Evolutionary conservation across 1,140 invertebrate genomes (phyloP).

Genomic region (Drosophila orena): DNA sequence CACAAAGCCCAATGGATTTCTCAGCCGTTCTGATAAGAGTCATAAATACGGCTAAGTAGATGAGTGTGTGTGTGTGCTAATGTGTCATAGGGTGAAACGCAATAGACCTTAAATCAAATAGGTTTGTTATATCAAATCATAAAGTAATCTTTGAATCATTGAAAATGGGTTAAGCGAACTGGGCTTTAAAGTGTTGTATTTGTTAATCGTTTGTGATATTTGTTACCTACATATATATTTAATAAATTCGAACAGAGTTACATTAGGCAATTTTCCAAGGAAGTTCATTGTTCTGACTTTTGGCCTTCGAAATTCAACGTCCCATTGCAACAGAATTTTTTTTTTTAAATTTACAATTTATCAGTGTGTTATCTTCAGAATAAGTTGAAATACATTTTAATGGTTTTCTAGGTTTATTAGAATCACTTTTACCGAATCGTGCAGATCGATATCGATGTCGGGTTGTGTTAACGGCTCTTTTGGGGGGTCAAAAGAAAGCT

Average conservation of each 20-base stretch:
- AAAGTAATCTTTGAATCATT: constrained; percentile 38
- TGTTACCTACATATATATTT: no score
- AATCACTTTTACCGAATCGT: neutral
- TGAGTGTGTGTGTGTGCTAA: constrained; percentile 4
- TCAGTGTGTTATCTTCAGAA: neutral
- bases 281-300: constrained; percentile 2
- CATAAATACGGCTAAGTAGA: constrained; percentile 22
- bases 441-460: neutral
- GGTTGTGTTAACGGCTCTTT: constrained; percentile 12
- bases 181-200: constrained; percentile 29
- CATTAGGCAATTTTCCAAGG: constrained; percentile 6
- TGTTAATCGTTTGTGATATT: constrained; percentile 19
- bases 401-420: neutral
- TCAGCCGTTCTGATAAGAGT: constrained; percentile 29
- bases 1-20: constrained; percentile 46
- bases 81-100: constrained; percentile 43
- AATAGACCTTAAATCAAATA: constrained; percentile 36
- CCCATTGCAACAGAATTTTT: neutral
- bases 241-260: constrained; percentile 2
- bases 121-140: constrained; percentile 37
- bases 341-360: neutral
- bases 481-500: constrained; percentile 26
- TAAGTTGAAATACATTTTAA: neutral
- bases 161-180: constrained; percentile 24
- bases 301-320: neutral